Conservation (phyloP, 2,888 invertebrate species). For the Hirtodrosophila cameraria region DNA sequence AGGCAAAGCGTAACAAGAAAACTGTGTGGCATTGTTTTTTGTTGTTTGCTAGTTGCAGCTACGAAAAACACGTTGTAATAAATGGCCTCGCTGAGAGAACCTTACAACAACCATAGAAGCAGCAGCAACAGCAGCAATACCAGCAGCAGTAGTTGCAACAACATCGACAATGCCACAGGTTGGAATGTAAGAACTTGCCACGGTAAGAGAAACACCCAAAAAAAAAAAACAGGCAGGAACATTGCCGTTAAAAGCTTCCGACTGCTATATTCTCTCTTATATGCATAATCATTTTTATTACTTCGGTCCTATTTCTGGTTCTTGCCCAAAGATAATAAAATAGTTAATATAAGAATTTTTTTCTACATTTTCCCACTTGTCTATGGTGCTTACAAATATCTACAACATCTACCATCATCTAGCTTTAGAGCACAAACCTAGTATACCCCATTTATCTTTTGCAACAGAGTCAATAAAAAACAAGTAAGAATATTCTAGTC, state of each 20-base stretch:
- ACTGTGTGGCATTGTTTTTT: slow-evolving; percentile 73
- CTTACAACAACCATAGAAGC: slow-evolving; percentile 25
- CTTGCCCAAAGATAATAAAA: no score
- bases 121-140: slow-evolving; percentile 18
- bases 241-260: background rate
- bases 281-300: no score
- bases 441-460: no score
- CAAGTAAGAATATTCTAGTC: no score
- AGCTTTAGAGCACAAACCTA: no score
- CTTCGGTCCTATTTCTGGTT: no score
- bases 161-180: slow-evolving; percentile 43
- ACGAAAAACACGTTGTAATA: slow-evolving; percentile 66
- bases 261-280: background rate
- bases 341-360: no score
- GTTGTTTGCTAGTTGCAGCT: no score
- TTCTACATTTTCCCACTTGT: no score
- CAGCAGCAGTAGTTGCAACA: slow-evolving; percentile 21
- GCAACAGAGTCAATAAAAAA: no score
- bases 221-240: background rate
- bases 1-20: slow-evolving; percentile 43
- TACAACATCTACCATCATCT: no score
- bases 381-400: no score
- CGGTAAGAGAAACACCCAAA: background rate
- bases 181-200: slow-evolving; percentile 18
- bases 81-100: slow-evolving; percentile 54